Conservation (phyloP, 1,140 invertebrate species). For the Ylistrum balloti region DNA sequence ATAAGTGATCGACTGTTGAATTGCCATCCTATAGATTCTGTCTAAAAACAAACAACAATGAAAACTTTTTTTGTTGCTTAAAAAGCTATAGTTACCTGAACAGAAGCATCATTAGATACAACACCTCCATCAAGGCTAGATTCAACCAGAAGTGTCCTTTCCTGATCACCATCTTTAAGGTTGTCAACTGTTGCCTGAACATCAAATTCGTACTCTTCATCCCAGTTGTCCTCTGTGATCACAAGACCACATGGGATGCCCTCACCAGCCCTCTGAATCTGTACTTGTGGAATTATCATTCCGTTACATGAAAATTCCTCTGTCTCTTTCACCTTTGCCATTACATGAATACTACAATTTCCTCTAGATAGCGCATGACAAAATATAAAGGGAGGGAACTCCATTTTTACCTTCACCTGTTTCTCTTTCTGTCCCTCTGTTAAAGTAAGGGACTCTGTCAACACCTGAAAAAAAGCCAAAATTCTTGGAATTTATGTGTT, state of each 20-base stretch:
- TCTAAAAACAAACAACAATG: too few species aligned
- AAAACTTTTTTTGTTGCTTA: too few species aligned
- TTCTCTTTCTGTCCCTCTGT: neutral
- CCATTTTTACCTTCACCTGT: neutral
- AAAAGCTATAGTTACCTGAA: too few species aligned
- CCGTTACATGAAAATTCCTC: constrained; percentile 47
- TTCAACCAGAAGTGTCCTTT: constrained; percentile 57
- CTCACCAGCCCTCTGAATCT: constrained; percentile 31
- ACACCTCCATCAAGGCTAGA: constrained; percentile 41
- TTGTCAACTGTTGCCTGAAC: constrained; percentile 66
- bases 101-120: neutral
- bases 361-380: neutral
- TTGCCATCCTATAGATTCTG: too few species aligned
- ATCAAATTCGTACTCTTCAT: constrained; percentile 50
- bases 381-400: constrained; percentile 56
- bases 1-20: too few species aligned
- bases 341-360: neutral
- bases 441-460: neutral
- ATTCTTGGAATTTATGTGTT: too few species aligned
- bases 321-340: neutral
- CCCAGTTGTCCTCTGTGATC: constrained; percentile 58
- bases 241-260: constrained; percentile 50
- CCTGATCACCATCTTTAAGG: constrained; percentile 67
- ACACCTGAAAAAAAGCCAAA: constrained; percentile 49
- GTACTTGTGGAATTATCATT: constrained; percentile 55